Conservation (phyloP, 2,888 invertebrate genomes). For the Girardia tigrina region DNA sequence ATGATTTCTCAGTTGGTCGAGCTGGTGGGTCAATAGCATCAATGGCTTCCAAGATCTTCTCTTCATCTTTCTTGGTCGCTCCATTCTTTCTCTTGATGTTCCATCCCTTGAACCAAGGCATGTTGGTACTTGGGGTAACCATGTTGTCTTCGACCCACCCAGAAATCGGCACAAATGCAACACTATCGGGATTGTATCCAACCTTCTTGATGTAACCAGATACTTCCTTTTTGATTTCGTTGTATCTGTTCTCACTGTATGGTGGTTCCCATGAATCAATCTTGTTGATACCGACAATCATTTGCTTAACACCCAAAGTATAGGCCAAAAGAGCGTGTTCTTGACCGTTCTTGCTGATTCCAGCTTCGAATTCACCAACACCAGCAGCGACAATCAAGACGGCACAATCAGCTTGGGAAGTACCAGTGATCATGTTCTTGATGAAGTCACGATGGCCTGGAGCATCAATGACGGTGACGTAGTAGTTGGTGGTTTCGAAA, state of each 20-base stretch:
- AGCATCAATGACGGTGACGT: conserved; percentile 98
- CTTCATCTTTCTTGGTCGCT: conserved; percentile 63
- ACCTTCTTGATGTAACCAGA: conserved; percentile 97
- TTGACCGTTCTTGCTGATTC: conserved; percentile 97
- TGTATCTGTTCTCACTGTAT: conserved; percentile 76
- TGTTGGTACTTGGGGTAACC: conserved; percentile 83
- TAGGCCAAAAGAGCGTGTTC: conserved; percentile 95
- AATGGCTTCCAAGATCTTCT: conserved; percentile 85
- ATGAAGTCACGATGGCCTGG: conserved; percentile 99
- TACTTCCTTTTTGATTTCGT: conserved; percentile 98
- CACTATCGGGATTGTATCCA: conserved; percentile 91
- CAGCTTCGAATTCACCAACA: conserved; percentile 97
- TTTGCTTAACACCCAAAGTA: conserved; percentile 93
- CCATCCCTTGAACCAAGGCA: conserved; percentile 88
- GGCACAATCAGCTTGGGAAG: conserved; percentile 88
- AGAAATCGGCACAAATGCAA: conserved; percentile 96
- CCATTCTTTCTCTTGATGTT: conserved; percentile 51
- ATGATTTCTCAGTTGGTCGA: conserved; percentile 88
- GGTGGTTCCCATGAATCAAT: conserved; percentile 90
- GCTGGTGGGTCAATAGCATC: conserved; percentile 86
- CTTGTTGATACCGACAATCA: conserved; percentile 98
- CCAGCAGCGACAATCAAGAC: conserved; percentile 95
- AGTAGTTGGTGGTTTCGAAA: conserved; percentile 86
- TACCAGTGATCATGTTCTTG: conserved; percentile 99
- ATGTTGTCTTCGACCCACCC: conserved; percentile 99